phyloP scores from a whole-genome alignment of 2,113 vertebrate genomes.

The Microcebus jonahi region DNA sequence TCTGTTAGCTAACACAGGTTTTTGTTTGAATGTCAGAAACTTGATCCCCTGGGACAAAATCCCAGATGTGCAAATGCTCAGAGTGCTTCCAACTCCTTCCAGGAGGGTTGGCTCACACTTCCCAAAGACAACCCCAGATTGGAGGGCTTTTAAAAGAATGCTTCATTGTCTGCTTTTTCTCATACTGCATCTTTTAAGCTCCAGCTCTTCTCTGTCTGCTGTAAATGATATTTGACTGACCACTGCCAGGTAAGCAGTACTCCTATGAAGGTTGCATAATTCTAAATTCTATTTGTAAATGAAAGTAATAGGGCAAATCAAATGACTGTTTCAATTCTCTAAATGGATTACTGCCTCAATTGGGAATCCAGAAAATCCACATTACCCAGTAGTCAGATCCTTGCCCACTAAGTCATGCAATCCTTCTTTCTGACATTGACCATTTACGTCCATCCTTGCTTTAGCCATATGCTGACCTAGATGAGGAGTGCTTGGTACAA shows the following conservation, averaged over 20 bases:
- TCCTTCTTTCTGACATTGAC: background rate
- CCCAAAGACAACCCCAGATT: background rate
- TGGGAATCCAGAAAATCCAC: background rate
- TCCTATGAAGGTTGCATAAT: background rate
- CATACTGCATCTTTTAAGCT: background rate
- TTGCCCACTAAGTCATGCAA: background rate
- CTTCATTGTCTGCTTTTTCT: constrained; percentile 2
- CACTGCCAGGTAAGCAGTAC: background rate
- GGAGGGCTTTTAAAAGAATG: background rate
- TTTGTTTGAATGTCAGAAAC: background rate
- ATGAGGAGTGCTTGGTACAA: background rate
- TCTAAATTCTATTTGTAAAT: background rate
- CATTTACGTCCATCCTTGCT: background rate
- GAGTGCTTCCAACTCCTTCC: background rate
- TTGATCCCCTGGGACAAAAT: background rate
- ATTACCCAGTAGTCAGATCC: background rate
- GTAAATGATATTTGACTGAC: background rate
- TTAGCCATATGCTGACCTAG: background rate
- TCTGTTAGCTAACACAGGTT: background rate
- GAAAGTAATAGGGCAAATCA: background rate
- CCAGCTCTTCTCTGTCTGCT: background rate
- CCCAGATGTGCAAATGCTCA: background rate
- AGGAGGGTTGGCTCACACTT: background rate
- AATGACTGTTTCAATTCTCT: background rate
- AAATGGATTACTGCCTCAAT: background rate